Conservation (phyloP, 2,888 invertebrate species). For the Piscicola geometra region DNA sequence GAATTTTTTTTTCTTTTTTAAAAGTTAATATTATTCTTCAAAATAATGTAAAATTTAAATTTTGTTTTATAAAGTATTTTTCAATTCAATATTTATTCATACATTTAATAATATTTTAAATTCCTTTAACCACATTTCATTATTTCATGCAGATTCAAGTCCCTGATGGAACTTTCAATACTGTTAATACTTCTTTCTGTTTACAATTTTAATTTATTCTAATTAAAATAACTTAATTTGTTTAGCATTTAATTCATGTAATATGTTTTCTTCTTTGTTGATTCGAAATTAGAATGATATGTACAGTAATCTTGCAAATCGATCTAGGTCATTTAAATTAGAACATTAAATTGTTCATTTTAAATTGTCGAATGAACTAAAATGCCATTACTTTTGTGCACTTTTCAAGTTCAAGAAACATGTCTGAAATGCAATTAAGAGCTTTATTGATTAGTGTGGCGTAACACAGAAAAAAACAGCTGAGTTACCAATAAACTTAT, state of each 20-base stretch:
- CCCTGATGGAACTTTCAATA: not conserved
- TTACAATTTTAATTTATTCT: not conserved
- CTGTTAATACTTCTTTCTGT: not conserved
- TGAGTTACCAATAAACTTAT: too few species aligned
- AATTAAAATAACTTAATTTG: not conserved
- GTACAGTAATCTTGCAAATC: not conserved
- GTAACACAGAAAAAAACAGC: too few species aligned
- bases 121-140: not conserved
- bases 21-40: too few species aligned
- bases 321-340: not conserved
- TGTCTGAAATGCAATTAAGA: too few species aligned
- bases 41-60: too few species aligned
- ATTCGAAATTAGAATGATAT: not conserved
- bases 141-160: not conserved
- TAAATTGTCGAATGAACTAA: not conserved
- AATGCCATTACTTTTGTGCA: too few species aligned
- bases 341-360: not conserved
- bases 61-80: not conserved
- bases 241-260: too few species aligned
- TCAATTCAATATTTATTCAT: not conserved
- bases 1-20: too few species aligned
- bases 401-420: too few species aligned
- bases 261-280: not conserved
- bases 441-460: too few species aligned
- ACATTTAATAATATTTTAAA: not conserved